Conservation (phyloP, 2,113 vertebrate species). For the Podiceps cristatus region DNA sequence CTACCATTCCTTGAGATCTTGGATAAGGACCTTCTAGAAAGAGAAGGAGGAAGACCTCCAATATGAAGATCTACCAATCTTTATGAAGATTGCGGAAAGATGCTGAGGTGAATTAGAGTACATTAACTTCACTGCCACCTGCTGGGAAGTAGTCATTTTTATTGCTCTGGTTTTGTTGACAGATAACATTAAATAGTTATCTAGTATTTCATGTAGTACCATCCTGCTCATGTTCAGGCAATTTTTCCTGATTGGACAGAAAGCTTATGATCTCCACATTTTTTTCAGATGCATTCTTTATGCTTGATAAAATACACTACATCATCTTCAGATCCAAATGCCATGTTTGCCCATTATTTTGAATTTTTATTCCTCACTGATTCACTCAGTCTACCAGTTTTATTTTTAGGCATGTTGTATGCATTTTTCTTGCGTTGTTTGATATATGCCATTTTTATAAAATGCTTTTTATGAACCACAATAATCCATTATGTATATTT, state of each 20-base stretch:
- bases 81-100: not conserved
- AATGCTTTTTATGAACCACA: not conserved
- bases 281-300: not conserved
- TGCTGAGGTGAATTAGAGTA: not conserved
- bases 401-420: not conserved
- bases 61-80: not conserved
- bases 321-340: not conserved
- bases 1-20: not conserved
- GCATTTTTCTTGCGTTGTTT: not conserved
- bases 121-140: slow-evolving; percentile 27
- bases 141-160: slow-evolving; percentile 1
- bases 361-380: not conserved
- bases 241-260: not conserved
- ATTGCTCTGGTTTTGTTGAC: not conserved
- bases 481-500: not conserved
- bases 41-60: not conserved
- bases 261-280: not conserved
- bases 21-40: not conserved
- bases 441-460: not conserved
- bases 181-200: not conserved
- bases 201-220: not conserved
- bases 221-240: not conserved
- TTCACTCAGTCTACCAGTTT: not conserved
- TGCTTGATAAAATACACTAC: not conserved
- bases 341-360: not conserved